Base-by-base conservation (phyloP, 2,113 vertebrate genomes). In the Epinephelus lanceolatus region DNA sequence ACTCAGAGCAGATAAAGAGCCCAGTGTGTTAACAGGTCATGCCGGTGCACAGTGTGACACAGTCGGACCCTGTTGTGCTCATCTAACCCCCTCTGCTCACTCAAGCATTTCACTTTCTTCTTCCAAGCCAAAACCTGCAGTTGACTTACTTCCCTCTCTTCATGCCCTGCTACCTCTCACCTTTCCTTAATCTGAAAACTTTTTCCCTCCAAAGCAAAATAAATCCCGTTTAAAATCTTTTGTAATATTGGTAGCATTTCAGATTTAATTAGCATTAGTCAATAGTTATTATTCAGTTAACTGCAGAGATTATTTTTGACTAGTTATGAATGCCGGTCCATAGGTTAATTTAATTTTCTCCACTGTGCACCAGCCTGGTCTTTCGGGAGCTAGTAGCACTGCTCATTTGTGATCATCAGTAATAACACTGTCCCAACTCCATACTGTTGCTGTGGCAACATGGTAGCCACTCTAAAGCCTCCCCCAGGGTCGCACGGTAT, bases 1-100 rank as follows among this genome's bases (percentile, higher is more conserved):
- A 52, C 45, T 82, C 57, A 21, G 83, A 71, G 72, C 76, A 72
- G 84, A 70, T 15, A 14, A 62, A 47, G 57, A 27, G 33, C 25
- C 6, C 71, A 1, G 47, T n/a, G 78, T 74, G 84, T 73, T 52
- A 56, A 47, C 57, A 59, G 80, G 63, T 71, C 52, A 1, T 23
- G 45, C 11, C 59, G 17, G 56, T 45, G 81, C 78, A 74, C 81
- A 47, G 37, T 47, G 70, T 13, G 71, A 67, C 42, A 73, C 66
- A 61, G 60, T 66, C 81, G 10, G 52, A 13, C 8, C 76, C 33
- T 4, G 40, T 40, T 63, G 61, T 42, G 66, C 74, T 45, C 40
- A 23, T 81, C 56, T 5, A 17, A 27, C 19, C 10, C 27, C 33
- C 42, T 71, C 25, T 76, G 51, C 62, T 57, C 56, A 27, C 53